Base-by-base conservation (phyloP, 2,113 vertebrate species). In the Caretta caretta region DNA sequence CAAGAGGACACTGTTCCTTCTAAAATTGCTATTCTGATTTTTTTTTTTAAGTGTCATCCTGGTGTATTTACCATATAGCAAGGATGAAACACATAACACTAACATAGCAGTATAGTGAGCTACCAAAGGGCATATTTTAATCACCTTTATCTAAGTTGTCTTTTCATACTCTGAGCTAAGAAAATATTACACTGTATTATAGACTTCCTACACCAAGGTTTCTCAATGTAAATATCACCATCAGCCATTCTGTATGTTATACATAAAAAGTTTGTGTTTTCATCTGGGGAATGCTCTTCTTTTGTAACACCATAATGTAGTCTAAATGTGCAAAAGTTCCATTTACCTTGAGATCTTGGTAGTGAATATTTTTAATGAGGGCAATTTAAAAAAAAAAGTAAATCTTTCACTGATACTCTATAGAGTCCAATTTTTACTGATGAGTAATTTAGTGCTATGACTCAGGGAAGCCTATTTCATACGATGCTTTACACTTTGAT, bases 1-100 rank as follows among this genome's bases (percentile, higher is more conserved):
- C 96, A 92, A 96, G 96, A 89, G 96, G 96, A 97, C 92, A 82
- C 96, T 95, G 90, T 87, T 97, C 86, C 51, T 80, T 93, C 86
- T 86, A 86, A 53, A 93, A 91, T 79, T 22, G 31, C 83, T 65
- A 85, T 11, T 88, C 92, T 88, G 46, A 49, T 49, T 49, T 38
- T 88, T 95, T 7, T 48, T 48, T 48, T 49, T 49, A 7, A 62
- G 31, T 51, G 90, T 88, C 8, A 51, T 92, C 72, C 89, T 80
- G 95, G 93, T 86, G 62, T 90, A 92, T 93, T 89, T 78, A 48
- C 50, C 88, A 38, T 38, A 72, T 91, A 83, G 90, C 90, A 89
- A 76, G 72, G 83, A 86, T 83, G 80, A 88, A 86, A 85, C 92
- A 94, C 56, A 56, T 79, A 86, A 50, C 0, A 1, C 80, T 88